Conservation (phyloP, 2,113 vertebrate genomes). For the Aspiorhynchus laticeps region DNA sequence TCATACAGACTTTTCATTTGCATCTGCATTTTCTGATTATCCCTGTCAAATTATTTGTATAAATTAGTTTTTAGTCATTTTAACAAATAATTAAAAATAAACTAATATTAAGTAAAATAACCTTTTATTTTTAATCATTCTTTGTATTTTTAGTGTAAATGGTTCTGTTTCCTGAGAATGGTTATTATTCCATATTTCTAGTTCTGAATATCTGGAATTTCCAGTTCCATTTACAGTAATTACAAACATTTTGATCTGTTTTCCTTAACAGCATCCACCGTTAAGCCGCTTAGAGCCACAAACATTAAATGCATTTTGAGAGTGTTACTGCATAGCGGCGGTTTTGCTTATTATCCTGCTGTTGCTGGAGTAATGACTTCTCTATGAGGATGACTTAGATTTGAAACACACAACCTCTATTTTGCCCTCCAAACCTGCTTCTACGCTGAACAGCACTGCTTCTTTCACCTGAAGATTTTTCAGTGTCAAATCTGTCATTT, state of each 20-base stretch:
- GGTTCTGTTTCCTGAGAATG: not conserved
- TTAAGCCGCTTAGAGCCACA: constrained; percentile 12
- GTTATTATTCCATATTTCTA: not conserved
- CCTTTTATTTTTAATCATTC: not conserved
- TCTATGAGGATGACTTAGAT: not conserved
- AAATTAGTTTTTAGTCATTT: not conserved
- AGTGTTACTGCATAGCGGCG: not conserved
- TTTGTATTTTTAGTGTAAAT: not conserved
- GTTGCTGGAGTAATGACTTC: not conserved
- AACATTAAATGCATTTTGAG: constrained; percentile 23
- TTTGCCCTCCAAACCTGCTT: not conserved
- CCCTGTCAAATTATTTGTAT: not conserved
- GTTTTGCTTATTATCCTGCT: constrained; percentile 10
- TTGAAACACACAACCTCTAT: not conserved
- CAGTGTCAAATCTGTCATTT: not conserved
- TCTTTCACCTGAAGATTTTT: constrained; percentile 1
- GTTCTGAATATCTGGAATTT: not conserved
- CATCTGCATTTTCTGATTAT: not conserved
- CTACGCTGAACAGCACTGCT: not conserved
- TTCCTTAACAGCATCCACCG: not conserved
- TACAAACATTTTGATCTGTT: constrained; percentile 18
- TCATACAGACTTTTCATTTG: not conserved
- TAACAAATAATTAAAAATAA: not conserved
- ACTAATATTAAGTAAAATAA: not conserved
- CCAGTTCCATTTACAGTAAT: constrained; percentile 42